Base-by-base conservation (phyloP, 1,140 invertebrate genomes). In the Pseudoatta argentina region DNA sequence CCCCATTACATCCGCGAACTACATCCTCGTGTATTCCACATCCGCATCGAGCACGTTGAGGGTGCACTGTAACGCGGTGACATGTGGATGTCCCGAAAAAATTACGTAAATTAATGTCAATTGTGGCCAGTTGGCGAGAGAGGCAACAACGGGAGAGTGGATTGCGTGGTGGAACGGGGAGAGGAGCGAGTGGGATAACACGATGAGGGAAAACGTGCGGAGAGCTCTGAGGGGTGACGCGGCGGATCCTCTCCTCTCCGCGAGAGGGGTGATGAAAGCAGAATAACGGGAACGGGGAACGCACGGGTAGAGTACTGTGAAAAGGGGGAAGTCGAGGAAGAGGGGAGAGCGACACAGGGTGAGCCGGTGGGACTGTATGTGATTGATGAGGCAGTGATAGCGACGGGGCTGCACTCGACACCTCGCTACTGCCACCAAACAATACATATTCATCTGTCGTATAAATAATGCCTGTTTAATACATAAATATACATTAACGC, bases 391-490 rank as follows among this genome's bases (percentile, higher is more conserved):
- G 93, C 93, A 93, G 94, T 94, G 94, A 94, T 94, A 94, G 94
- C 94, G 94, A 94, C 94, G 94, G 93, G 94, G 93, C 94, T 94
- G 94, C 93, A 93, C 94, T 94, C 93, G 94, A 94, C 94, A 94
- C 93, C 92, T 94, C 93, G 93, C 93, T 91, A 94, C 92, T 94
- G 93, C 93, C 93, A 92, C 93, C 91, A 91, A 94, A 94, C 93
- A 94, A 94, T 94, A 94, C 94, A 94, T 94, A 94, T 94, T 94
- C 94, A 94, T 94, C 93, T 91, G 92, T 89, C 88, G 92, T 94
- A 94, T 94, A 94, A 94, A 94, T 94, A 94, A 94, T 94, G 93
- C 92, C 93, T 94, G 93, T 94, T 94, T 94, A 94, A 94, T 94
- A 94, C 93, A 94, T 94, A 94, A 94, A 94, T 94, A 94, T 94